A percentile compares a stretch with the other conserved stretches of the same genome.
phyloP scores from a whole-genome alignment of 2,113 vertebrate species.

The Epinephelus cyanopodus region DNA sequence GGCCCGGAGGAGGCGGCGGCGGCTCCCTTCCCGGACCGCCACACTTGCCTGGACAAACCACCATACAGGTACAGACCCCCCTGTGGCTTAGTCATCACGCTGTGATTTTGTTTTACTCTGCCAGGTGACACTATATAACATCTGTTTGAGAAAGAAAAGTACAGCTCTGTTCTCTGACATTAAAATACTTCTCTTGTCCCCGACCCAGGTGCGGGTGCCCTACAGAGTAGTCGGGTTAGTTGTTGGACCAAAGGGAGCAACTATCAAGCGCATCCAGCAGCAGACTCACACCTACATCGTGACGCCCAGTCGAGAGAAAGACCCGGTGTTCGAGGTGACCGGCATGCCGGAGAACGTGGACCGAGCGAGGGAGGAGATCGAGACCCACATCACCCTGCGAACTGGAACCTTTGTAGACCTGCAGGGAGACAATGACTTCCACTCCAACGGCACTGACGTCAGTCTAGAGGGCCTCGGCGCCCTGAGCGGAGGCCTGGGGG shows the following conservation, averaged over 20 bases:
- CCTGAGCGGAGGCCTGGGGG: slow-evolving; percentile 82
- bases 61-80: slow-evolving; percentile 90
- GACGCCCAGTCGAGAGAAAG: slow-evolving; percentile 95
- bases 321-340: slow-evolving; percentile 96
- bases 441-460: slow-evolving; percentile 97
- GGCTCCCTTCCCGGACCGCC: slow-evolving; percentile 88
- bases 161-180: neutral
- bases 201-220: slow-evolving; percentile 92
- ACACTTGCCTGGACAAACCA: slow-evolving; percentile 95
- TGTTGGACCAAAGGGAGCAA: slow-evolving; percentile 96
- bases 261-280: slow-evolving; percentile 99
- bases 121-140: too few relatives aligned
- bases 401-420: slow-evolving; percentile 94
- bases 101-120: neutral
- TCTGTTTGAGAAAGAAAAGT: neutral
- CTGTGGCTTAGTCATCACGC: neutral
- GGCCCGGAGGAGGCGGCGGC: slow-evolving; percentile 64
- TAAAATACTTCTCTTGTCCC: slow-evolving; percentile 3
- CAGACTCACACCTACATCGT: slow-evolving; percentile 98
- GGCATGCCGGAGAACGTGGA: slow-evolving; percentile 99
- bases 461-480: slow-evolving; percentile 91
- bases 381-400: slow-evolving; percentile 97
- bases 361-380: slow-evolving; percentile 94
- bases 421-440: slow-evolving; percentile 95
- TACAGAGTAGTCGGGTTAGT: slow-evolving; percentile 97